Evolutionary conservation across 2,888 invertebrate genomes (phyloP), one percentile per base, ranked within the genome.

Genomic region (Cremastinae sp.): DNA sequence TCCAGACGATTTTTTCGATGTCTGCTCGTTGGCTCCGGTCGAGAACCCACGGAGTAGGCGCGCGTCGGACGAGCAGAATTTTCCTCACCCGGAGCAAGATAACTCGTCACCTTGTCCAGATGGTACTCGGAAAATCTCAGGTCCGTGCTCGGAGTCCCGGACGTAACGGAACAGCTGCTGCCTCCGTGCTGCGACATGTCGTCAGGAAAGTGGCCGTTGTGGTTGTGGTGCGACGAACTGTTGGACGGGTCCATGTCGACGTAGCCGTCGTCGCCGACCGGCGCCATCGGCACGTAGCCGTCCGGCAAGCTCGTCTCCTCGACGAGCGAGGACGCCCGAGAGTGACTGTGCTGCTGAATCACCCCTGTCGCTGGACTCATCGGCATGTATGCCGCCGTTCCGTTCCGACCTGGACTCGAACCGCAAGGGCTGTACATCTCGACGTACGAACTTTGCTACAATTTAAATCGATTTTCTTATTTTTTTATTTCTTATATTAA

Each of bases 21-120:
- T 84, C 92, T 91, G 87, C 92, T 93, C 7, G 91, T 91, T 74
- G 92, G 92, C 79, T 95, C 94, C 1, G 95, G 94, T 80, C 94
- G 93, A 66, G 96, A 96, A 18, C 97, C 97, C 79, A 97, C 95
- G 22, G 96, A 96, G 90, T 96, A 96, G 0, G 96, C 94, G 80
- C 96, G 92, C 62, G 93, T 92, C n/a, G 95, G 95, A 79, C 92
- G 91, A 49, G 89, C 89, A 87, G 93, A 93, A 14, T 93, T 93
- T 84, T 94, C 94, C 79, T 92, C 92, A 41, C 92, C 91, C 0
- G 92, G 91, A 7, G 92, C 91, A 74, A 96, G 92, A 87, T 94
- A 95, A 12, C 96, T 94, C 72, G 92, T 92, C 0, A 96, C 96
- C 85, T 96, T 96, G 84, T 96, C 96, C 58, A 96, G 91, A 80